A percentile compares a stretch with the other conserved stretches of the same genome.
These are phyloP conservation scores for Nothobranchius furzeri DNA, from an alignment of 2,113 vertebrate genomes.

Conservation along the genomic window DNA sequence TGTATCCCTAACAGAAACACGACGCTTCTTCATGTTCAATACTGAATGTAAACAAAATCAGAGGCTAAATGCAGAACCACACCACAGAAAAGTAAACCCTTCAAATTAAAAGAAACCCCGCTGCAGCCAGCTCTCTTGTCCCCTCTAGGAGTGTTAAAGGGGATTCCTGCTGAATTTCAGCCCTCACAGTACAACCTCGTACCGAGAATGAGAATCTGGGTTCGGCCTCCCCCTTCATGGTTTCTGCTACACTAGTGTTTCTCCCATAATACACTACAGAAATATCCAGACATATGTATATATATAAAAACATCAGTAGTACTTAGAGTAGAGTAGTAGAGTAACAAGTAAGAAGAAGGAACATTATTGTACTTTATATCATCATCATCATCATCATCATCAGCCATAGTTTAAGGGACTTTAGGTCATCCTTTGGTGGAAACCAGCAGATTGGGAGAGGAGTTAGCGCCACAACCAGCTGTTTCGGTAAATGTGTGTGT, in stretches of 20 bases:
- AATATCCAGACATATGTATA: constrained; percentile 78
- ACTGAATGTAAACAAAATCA: too few relatives aligned
- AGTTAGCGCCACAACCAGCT: constrained; percentile 52
- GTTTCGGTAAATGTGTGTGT: constrained; percentile 20
- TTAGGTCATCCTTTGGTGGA: constrained; percentile 61
- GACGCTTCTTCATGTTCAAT: too few relatives aligned
- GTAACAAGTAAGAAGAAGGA: constrained; percentile 82
- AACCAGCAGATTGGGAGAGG: constrained; percentile 51
- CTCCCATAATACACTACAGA: constrained; percentile 79
- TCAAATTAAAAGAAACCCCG: constrained; percentile 53
- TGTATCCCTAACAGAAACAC: too few relatives aligned
- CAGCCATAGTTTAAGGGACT: constrained; percentile 62
- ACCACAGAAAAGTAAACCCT: constrained; percentile 17
- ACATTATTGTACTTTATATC: constrained; percentile 80
- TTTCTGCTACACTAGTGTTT: constrained; percentile 81
- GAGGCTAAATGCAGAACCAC: not conserved
- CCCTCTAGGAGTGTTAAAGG: constrained; percentile 59
- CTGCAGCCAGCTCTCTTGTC: constrained; percentile 34
- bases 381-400: constrained; percentile 44
- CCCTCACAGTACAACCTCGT: constrained; percentile 55
- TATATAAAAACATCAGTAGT: constrained; percentile 74
- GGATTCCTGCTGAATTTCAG: constrained; percentile 56
- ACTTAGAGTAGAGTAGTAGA: constrained; percentile 80
- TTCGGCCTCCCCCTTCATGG: constrained; percentile 57
- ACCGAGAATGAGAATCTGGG: constrained; percentile 33